phyloP scores from a whole-genome alignment of 2,888 invertebrate genomes.

The Eupithecia abbreviata region DNA sequence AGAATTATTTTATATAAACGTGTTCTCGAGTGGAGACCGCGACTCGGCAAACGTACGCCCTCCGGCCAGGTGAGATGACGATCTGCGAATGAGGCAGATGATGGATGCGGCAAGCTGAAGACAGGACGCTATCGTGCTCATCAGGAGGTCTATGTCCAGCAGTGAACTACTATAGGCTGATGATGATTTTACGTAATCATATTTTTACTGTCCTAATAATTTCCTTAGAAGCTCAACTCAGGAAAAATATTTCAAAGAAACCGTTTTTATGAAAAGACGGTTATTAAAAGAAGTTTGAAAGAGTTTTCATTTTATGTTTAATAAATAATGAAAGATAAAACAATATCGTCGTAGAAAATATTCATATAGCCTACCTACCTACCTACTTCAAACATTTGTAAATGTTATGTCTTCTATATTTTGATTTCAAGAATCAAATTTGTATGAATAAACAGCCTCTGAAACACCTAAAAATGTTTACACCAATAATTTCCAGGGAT shows the following conservation, averaged over 20 bases:
- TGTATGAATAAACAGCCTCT: too few relatives aligned
- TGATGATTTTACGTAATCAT: too few relatives aligned
- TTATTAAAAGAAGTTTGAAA: not conserved
- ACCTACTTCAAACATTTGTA: not conserved
- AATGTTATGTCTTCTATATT: not conserved
- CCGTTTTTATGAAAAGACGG: not conserved
- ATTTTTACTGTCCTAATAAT: not conserved
- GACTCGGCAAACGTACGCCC: too few relatives aligned
- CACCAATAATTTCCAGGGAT: not conserved
- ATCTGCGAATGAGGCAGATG: too few relatives aligned
- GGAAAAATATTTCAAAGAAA: not conserved
- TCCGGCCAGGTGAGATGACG: too few relatives aligned
- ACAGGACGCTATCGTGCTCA: too few relatives aligned
- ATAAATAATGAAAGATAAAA: not conserved
- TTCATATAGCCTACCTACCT: not conserved
- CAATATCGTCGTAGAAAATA: not conserved
- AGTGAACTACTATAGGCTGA: too few relatives aligned
- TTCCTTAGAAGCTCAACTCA: not conserved
- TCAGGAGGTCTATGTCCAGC: too few relatives aligned
- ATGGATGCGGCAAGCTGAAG: too few relatives aligned
- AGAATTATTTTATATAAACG: not conserved
- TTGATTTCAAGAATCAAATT: not conserved
- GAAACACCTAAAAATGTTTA: not conserved
- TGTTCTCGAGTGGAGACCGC: too few relatives aligned
- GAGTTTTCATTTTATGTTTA: not conserved